A percentile compares a stretch with the other conserved stretches of the same genome.
Conservation (phyloP, 2,113 vertebrate species). For the Larimichthys polyactis region DNA sequence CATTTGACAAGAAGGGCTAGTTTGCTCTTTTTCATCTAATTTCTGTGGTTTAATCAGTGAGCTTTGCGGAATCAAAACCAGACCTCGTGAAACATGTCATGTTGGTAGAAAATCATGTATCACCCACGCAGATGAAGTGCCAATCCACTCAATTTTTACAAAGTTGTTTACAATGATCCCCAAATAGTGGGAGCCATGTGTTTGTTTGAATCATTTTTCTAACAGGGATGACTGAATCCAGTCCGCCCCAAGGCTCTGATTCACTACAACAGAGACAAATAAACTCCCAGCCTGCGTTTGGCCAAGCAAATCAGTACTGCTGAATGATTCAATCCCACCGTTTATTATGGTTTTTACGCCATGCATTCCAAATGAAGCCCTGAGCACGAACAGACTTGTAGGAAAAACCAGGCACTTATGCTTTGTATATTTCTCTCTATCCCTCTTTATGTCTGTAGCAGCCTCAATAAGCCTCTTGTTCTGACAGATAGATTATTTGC, state of each 20-base stretch:
- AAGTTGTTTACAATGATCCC: constrained; percentile 57
- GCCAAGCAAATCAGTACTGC: constrained; percentile 77
- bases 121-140: constrained; percentile 33
- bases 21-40: constrained; percentile 17
- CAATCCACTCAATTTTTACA: constrained; percentile 55
- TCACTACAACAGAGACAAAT: constrained; percentile 78
- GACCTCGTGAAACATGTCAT: constrained; percentile 33
- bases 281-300: constrained; percentile 67
- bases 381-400: constrained; percentile 68
- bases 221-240: constrained; percentile 60
- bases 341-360: constrained; percentile 80
- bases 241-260: constrained; percentile 54
- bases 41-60: constrained; percentile 25
- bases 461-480: constrained; percentile 61
- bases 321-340: constrained; percentile 78
- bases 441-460: constrained; percentile 46
- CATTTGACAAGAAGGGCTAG: constrained; percentile 8
- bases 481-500: constrained; percentile 48
- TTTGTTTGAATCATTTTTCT: constrained; percentile 58
- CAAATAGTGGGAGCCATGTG: constrained; percentile 46
- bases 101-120: not conserved
- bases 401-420: constrained; percentile 63
- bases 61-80: constrained; percentile 30
- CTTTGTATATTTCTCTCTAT: constrained; percentile 68
- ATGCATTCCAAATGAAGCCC: constrained; percentile 71